Conservation (phyloP, 1,140 invertebrate species). For the Ridgeia piscesae region DNA sequence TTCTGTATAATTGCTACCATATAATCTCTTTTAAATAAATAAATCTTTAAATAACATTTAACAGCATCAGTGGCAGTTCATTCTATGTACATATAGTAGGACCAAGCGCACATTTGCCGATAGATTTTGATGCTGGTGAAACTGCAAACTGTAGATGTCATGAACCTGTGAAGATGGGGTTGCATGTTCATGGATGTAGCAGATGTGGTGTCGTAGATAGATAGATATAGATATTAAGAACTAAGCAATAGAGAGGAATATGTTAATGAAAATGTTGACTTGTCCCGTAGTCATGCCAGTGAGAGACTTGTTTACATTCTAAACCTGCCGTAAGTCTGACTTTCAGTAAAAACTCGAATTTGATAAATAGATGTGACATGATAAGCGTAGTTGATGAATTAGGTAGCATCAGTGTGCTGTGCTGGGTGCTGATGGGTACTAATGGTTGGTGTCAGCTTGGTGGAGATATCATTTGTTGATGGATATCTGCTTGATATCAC, state of each 20-base stretch:
- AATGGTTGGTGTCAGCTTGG: neutral
- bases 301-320: neutral
- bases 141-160: too few species aligned
- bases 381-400: neutral
- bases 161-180: too few species aligned
- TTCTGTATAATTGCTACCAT: too few species aligned
- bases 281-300: neutral
- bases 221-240: too few species aligned
- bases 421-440: neutral
- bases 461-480: neutral
- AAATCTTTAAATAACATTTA: too few species aligned
- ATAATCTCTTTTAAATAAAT: too few species aligned
- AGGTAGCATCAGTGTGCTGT: neutral
- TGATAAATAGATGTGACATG: neutral
- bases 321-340: neutral
- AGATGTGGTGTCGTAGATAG: too few species aligned
- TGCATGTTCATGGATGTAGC: too few species aligned
- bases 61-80: too few species aligned
- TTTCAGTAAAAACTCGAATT: neutral
- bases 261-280: neutral
- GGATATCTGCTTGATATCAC: neutral
- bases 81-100: too few species aligned
- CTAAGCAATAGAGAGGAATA: neutral
- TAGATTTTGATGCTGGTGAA: too few species aligned
- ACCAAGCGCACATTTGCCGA: too few species aligned